Percentiles rank a stretch among this genome's conserved stretches.
Conservation (phyloP, 2,888 invertebrate species). For the Theristus sp. region DNA sequence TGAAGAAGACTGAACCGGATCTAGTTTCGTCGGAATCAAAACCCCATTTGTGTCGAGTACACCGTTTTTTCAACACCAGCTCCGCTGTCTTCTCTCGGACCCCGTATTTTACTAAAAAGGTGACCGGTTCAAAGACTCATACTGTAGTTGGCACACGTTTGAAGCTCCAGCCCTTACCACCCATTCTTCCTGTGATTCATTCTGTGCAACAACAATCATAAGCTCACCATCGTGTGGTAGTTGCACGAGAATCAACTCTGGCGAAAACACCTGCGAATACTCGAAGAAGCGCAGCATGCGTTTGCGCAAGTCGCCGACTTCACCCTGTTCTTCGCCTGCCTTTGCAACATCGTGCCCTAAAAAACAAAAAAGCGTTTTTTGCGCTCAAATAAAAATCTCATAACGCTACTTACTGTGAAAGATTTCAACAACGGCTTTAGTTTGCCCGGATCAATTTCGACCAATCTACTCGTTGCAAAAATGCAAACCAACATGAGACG, state of each 20-base stretch:
- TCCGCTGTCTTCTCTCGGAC: neutral
- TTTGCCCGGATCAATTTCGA: no score
- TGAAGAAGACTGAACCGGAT: neutral
- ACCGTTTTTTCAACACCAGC: neutral
- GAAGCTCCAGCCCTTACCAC: no score
- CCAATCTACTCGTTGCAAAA: no score
- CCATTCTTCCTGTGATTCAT: no score
- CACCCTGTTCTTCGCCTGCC: slow-evolving; percentile 35
- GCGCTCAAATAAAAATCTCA: no score
- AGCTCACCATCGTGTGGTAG: slow-evolving; percentile 52
- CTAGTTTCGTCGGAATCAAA: no score
- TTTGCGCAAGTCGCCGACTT: slow-evolving; percentile 40
- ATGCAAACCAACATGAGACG: no score
- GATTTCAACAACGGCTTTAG: no score
- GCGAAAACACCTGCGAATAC: slow-evolving; percentile 57
- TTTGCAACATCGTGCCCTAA: slow-evolving; percentile 30
- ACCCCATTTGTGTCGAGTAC: no score
- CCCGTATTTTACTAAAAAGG: neutral
- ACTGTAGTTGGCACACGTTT: neutral
- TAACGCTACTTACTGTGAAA: neutral
- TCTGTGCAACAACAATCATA: neutral
- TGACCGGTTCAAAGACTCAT: neutral
- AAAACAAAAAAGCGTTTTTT: no score
- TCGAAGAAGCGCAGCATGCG: slow-evolving; percentile 60
- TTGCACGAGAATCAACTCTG: slow-evolving; percentile 63